A percentile compares a stretch with the other conserved stretches of the same genome.
Evolutionary conservation across 1,140 invertebrate genomes (phyloP).

Genomic region (Protaetia brevitarsis): DNA sequence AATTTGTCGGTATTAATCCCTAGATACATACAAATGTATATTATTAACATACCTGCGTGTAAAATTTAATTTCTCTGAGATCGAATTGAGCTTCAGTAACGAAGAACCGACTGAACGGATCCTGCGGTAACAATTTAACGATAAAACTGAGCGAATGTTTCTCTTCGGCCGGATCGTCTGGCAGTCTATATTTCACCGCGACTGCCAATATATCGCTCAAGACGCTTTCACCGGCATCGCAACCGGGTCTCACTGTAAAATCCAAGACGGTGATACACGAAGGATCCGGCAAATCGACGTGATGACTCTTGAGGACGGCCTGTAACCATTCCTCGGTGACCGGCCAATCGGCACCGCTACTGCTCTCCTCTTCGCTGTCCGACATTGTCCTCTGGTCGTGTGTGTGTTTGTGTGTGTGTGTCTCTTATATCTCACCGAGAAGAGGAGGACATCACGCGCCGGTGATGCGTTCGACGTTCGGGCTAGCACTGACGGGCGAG

Average conservation of each 20-base stretch:
- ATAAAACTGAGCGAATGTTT: constrained; percentile 57
- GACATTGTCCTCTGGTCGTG: constrained; percentile 48
- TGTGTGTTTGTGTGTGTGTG: not conserved
- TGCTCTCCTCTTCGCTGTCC: constrained; percentile 55
- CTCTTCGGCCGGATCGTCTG: constrained; percentile 37
- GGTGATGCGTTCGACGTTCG: not conserved
- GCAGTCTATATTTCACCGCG: constrained; percentile 52
- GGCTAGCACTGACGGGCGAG: not conserved
- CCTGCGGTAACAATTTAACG: constrained; percentile 71
- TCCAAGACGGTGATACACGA: constrained; percentile 50
- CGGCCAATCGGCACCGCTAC: constrained; percentile 52
- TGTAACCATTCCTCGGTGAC: constrained; percentile 60
- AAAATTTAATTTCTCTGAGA: constrained; percentile 77
- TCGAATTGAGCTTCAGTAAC: constrained; percentile 79
- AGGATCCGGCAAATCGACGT: constrained; percentile 45
- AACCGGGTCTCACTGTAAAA: constrained; percentile 54
- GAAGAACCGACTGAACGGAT: constrained; percentile 71
- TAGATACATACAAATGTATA: too few relatives aligned
- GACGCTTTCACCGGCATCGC: constrained; percentile 57
- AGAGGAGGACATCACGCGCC: not conserved
- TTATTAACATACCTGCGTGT: constrained; percentile 64
- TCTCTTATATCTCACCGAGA: not conserved
- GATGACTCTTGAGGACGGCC: constrained; percentile 55
- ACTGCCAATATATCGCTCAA: constrained; percentile 64
- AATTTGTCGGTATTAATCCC: too few relatives aligned